phyloP scores from a whole-genome alignment of 2,113 vertebrate genomes.

The Craseonycteris thonglongyai region DNA sequence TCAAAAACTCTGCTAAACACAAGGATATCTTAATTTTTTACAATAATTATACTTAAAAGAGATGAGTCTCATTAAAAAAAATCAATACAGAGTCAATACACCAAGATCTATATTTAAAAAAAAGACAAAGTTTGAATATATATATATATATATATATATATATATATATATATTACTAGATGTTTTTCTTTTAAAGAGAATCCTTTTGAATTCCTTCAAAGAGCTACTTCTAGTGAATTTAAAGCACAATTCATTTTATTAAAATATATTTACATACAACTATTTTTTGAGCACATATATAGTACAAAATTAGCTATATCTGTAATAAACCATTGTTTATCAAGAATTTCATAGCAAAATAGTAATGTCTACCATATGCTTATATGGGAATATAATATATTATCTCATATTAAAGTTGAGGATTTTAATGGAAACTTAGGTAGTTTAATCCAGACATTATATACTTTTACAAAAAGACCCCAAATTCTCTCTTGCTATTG shows the following conservation, averaged over 20 bases:
- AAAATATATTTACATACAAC: background rate
- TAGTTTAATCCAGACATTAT: background rate
- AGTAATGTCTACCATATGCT: background rate
- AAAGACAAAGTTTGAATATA: background rate
- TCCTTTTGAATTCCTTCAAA: background rate
- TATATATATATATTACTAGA: background rate
- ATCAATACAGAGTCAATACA: background rate
- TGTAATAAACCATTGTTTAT: background rate
- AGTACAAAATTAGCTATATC: background rate
- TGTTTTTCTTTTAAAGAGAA: background rate
- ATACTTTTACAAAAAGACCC: background rate
- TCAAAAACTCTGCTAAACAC: background rate
- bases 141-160: no score
- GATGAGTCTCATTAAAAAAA: background rate
- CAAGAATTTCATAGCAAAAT: background rate
- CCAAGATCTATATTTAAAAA: background rate
- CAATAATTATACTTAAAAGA: constrained; percentile 13
- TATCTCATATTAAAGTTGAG: background rate
- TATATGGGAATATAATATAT: background rate
- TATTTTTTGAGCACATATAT: background rate
- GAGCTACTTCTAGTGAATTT: background rate
- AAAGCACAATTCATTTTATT: background rate
- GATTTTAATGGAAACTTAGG: background rate
- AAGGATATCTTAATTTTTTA: background rate
- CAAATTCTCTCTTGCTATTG: background rate